Evolutionary conservation across 2,113 vertebrate species (phyloP), one percentile per base, ranked within the genome.

Genomic region (Chaenocephalus aceratus): DNA sequence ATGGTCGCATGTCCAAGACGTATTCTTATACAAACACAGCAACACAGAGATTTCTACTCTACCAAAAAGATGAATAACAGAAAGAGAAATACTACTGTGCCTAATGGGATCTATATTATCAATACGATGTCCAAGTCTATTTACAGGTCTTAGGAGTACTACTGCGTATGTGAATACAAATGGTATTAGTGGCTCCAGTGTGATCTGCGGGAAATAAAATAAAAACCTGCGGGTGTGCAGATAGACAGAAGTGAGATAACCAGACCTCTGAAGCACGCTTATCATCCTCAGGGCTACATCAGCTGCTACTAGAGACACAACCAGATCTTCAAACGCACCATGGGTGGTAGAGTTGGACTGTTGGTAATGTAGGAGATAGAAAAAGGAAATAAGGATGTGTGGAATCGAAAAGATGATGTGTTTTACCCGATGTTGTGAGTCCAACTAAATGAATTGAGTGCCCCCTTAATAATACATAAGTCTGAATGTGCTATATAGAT

Each of bases 1-100:
- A 51, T 63, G 67, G 74, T 46, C 61, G 45, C 23, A 79, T 49
- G 74, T 41, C 23, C 1, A n/a, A 10, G 16, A n/a, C 18, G 12
- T 62, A 11, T n/a, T 30, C 34, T 51, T 4, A 30, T 30, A 54
- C 18, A 44, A 57, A 63, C 9, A 10, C 60, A 21, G 15, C 3
- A 52, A 62, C 26, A 12, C 12, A 18, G 3, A 49, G 49, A 5
- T 44, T 16, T 41, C 23, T 26, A 18, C 5, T 18, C 45, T n/a
- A 30, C 10, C 23, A 56, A 21, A 69, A 52, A 41, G 7, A 6
- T 41, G 1, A 41, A 41, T 41, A 41, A 41, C 5, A 7, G 5
- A 41, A 41, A 41, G 36, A 41, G 6, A 41, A 41, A 41, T 41
- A 41, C 7, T 7, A 41, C 36, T 41, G 7, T 41, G 36, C 18